A percentile compares a stretch with the other conserved stretches of the same genome.
Conservation (phyloP, 2,888 invertebrate species). For the Diarsia mendica region DNA sequence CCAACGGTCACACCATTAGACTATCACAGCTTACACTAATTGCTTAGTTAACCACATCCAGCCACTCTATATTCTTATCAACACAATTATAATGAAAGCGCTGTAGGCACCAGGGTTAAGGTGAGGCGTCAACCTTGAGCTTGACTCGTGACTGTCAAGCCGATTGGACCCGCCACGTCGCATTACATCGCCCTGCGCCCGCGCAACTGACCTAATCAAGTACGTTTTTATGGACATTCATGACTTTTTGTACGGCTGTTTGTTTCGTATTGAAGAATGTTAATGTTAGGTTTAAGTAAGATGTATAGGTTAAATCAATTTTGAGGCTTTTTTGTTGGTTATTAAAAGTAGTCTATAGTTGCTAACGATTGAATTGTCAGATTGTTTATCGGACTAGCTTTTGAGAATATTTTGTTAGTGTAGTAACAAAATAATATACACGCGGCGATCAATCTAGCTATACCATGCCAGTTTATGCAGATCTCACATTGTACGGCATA, state of each 20-base stretch:
- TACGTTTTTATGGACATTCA: slow-evolving; percentile 44
- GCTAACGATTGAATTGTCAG: not conserved
- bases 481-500: no score
- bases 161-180: slow-evolving; percentile 72
- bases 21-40: no score
- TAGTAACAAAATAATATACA: no score
- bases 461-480: no score
- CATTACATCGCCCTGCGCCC: slow-evolving; percentile 63
- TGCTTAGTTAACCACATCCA: slow-evolving; percentile 48
- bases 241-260: slow-evolving; percentile 42
- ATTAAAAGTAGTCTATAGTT: not conserved
- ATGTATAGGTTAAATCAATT: slow-evolving; percentile 1
- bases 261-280: slow-evolving; percentile 34
- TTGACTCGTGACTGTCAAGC: slow-evolving; percentile 83
- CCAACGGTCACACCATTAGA: no score
- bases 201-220: slow-evolving; percentile 64
- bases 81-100: slow-evolving; percentile 67
- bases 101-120: slow-evolving; percentile 78
- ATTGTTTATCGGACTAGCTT: not conserved
- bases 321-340: not conserved
- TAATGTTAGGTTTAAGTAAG: slow-evolving; percentile 41
- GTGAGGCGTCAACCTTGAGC: slow-evolving; percentile 80
- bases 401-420: not conserved
- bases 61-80: slow-evolving; percentile 24
- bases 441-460: no score